Evolutionary conservation across 2,113 vertebrate species (phyloP), one percentile per base, ranked within the genome.

Genomic region (Indicator maculatus): DNA sequence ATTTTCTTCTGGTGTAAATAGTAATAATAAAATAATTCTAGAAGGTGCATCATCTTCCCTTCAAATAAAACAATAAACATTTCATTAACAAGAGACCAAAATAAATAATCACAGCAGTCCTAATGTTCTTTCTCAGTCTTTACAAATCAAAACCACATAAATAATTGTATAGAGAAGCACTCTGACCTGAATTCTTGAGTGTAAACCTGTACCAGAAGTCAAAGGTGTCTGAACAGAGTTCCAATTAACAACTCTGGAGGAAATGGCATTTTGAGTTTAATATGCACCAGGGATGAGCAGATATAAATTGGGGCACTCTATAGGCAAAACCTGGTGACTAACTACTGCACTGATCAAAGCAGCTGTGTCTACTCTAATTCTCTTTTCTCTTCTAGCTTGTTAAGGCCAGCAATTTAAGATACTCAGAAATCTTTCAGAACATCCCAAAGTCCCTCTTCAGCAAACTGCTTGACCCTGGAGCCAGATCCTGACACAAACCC

Each of bases 271-370:
- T 72, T 47, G 39, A 63, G 31, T 41, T 86, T 38, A 41, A 58
- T 0, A 1, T 9, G 16, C 8, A 23, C 12, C 11, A 45, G 16
- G 41, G 45, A 80, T 0, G 1, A 70, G 39, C 30, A 58, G 44
- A 55, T 27, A 60, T 2, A 45, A 86, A 59, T 28, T 2, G 3
- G 27, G 30, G 24, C 7, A 66, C 21, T n/a, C 82, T 50, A 5
- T 17, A n/a, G 36, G 27, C n/a, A 63, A 18, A 73, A 66, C 26
- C 15, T 5, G 39, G 44, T 36, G 7, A 85, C 30, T 36, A 60
- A 30, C 10, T 47, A 18, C 23, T 1, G 16, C 39, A 30, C 1
- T 53, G 44, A 65, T 31, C 84, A 69, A 75, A 73, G 17, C 15
- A 70, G 24, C 27, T 27, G 12, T 12, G 36, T 21, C 63, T 71